Conservation (phyloP, 2,888 invertebrate genomes). For the Watsonalla binaria region DNA sequence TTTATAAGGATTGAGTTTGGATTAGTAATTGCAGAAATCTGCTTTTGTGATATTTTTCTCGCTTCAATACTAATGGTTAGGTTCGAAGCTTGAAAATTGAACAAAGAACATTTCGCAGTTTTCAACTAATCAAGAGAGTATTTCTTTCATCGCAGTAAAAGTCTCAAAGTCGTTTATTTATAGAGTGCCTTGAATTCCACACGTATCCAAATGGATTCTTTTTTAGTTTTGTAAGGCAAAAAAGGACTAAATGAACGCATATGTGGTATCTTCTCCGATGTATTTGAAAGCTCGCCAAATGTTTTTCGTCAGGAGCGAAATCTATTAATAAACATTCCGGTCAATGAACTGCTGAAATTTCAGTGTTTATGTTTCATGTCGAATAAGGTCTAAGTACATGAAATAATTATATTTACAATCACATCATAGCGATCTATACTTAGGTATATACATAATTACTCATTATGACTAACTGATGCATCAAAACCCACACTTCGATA, state of each 20-base stretch:
- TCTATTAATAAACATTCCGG: slow-evolving; percentile 30
- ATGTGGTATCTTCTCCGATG: slow-evolving; percentile 23
- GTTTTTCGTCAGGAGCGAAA: slow-evolving; percentile 8
- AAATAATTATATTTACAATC: not conserved
- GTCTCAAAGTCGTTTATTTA: slow-evolving; percentile 19
- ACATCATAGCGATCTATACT: not conserved
- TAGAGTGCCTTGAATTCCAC: slow-evolving; percentile 16
- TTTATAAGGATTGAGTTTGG: too few relatives aligned
- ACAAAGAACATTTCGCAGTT: too few relatives aligned
- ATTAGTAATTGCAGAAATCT: too few relatives aligned
- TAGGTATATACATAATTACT: not conserved
- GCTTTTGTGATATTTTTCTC: too few relatives aligned
- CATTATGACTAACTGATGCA: too few relatives aligned
- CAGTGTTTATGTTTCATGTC: not conserved
- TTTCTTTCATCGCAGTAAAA: not conserved
- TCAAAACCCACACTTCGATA: too few relatives aligned
- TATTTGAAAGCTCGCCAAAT: slow-evolving; percentile 52
- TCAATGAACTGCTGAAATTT: slow-evolving; percentile 33
- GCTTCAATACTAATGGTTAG: too few relatives aligned
- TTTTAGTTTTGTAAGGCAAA: slow-evolving; percentile 24
- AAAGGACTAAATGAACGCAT: slow-evolving; percentile 34
- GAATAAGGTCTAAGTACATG: not conserved
- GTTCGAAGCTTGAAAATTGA: too few relatives aligned
- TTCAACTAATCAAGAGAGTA: not conserved
- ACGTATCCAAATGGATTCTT: slow-evolving; percentile 8